Evolutionary conservation across 1,140 invertebrate genomes (phyloP), one percentile per base, ranked within the genome.

Genomic region (Heliconius himera): DNA sequence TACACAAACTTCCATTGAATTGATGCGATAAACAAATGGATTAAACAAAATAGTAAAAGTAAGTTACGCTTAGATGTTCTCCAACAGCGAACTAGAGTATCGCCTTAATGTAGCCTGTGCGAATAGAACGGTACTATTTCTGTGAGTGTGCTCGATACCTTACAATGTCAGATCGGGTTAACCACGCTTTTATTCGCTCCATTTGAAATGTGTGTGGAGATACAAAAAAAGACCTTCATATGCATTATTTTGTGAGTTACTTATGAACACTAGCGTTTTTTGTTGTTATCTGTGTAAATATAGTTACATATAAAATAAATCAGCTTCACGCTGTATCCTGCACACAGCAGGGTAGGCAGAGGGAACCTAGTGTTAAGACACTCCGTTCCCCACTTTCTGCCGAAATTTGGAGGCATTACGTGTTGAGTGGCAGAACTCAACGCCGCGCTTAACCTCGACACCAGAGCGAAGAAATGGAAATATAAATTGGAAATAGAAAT

Each of bases 111-210:
- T 70, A 79, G 54, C 73, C 70, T 56, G 78, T 72, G 78, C 70
- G 49, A 70, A 70, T 70, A 26, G 46, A 77, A 51, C 77, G 72
- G 71, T 79, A 74, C 77, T 77, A 54, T 81, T 81, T 81, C 80
- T 81, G 74, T 77, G 36, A 51, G 60, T 56, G 74, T 76, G 60
- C 38, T 76, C 71, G 77, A 79, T 73, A 74, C 54, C 26, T 60
- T 56, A 74, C 51, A 54, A 38, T 76, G 74, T 80, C 49, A 56
- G 74, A 76, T 73, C 73, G 36, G 79, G 76, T 76, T 73, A 79
- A 77, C 80, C 82, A 71, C 82, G 74, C 77, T 81, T 81, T 81
- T 81, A 83, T 81, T 76, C 82, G 75, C 77, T 73, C 75, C 82
- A 81, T 83, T 83, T 81, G 73, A 80, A 75, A 80, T 78, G 78